Conservation (phyloP, 1,140 invertebrate genomes). For the Chlorops oryzae region DNA sequence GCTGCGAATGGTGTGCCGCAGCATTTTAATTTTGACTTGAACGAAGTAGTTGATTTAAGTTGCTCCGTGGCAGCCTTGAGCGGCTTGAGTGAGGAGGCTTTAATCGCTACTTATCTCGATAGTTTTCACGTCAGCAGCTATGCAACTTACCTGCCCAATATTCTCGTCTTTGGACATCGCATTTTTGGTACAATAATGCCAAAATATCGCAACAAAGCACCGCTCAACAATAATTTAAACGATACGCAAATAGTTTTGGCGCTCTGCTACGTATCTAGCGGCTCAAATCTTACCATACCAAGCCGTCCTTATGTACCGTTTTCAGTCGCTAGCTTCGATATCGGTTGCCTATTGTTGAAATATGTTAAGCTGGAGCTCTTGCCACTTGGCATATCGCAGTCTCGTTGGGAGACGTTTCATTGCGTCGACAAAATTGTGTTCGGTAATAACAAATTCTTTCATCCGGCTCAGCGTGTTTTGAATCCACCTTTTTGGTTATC, state of each 20-base stretch:
- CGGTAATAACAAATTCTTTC: constrained; percentile 7
- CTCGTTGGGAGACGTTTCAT: constrained; percentile 4
- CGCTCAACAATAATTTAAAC: constrained; percentile 17
- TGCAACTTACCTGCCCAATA: constrained; percentile 9
- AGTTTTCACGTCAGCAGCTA: constrained; percentile 6
- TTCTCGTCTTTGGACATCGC: constrained; percentile 9
- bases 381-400: constrained; percentile 13
- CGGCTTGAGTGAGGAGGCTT: background rate
- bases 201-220: constrained; percentile 16
- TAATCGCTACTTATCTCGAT: constrained; percentile 9
- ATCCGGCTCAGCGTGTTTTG: constrained; percentile 12
- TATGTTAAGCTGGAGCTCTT: constrained; percentile 10
- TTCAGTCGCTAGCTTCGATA: constrained; percentile 1
- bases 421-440: constrained; percentile 11
- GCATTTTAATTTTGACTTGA: constrained; percentile 13
- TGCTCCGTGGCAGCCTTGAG: constrained; percentile 6
- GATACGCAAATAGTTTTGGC: constrained; percentile 19
- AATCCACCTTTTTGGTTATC: constrained; percentile 11
- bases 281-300: constrained; percentile 6
- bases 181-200: constrained; percentile 20
- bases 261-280: constrained; percentile 10
- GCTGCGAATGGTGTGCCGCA: constrained; percentile 4
- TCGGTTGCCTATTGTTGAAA: constrained; percentile 4
- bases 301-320: constrained; percentile 7
- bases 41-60: constrained; percentile 17